Evolutionary conservation across 2,888 invertebrate genomes (phyloP), one percentile per base, ranked within the genome.

Genomic region (Lobophora halterata): DNA sequence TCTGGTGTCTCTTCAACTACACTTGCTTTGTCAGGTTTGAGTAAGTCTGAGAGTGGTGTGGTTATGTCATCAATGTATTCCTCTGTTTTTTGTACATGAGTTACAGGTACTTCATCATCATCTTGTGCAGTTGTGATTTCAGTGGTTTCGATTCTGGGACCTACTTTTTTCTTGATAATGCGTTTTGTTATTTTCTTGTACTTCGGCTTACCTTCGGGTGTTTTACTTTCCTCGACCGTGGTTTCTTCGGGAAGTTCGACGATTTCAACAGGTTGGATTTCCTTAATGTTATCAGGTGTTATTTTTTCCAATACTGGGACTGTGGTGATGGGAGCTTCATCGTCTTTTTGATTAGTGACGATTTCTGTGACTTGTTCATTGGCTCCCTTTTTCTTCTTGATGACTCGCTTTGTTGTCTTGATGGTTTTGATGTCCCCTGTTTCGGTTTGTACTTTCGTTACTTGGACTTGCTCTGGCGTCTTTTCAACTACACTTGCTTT

Each of bases 401-500:
- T 16, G 46, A 68, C 54, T 0, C 50, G 49, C 10, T 61, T 67
- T 0, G 55, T 56, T 0, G 55, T 60, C 23, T 59, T 65, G 0
- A 61, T 36, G 0, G 50, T 50, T 18, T 58, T 46, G 0, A 52
- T 16, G 0, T 60, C 58, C 0, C 60, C 57, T 0, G 43, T 50
- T 1, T 32, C 25, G 3, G 32, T 10, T 12, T 4, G 60, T 27
- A 53, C 46, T 11, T 38, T 37, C 2, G 59, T 52, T 49, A 71
- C 69, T 34, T 58, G 62, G 11, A 72, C 57, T 10, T 74, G 32
- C 25, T 58, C 60, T 0, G 62, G 59, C 50, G n/a, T 70, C 58
- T 81, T 79, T 49, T 55, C 55, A 0, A 61, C n/a, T 0, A 79
- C 63, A 30, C 63, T 39, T 19, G 63, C 65, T 19, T 41, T 65